Evolutionary conservation across 2,888 invertebrate genomes (phyloP).

Genomic region (Exephanes ischioxanthus): DNA sequence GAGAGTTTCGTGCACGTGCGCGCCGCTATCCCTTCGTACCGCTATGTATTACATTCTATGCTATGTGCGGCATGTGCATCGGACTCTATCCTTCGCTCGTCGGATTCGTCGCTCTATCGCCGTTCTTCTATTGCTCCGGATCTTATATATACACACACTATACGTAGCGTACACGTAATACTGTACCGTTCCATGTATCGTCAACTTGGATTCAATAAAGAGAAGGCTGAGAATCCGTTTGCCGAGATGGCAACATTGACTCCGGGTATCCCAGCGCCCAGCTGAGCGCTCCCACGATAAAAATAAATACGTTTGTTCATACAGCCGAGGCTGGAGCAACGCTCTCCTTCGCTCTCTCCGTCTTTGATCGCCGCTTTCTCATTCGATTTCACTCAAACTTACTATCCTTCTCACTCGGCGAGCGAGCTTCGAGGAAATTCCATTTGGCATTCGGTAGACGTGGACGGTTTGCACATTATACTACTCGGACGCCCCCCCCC

Average conservation of each 20-base stretch:
- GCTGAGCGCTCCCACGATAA: slow-evolving; percentile 71
- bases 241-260: slow-evolving; percentile 62
- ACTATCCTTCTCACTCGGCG: slow-evolving; percentile 35
- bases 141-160: not conserved
- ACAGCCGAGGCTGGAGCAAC: slow-evolving; percentile 52
- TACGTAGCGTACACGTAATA: slow-evolving; percentile 13
- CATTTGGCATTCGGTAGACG: slow-evolving; percentile 70
- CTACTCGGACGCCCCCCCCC: slow-evolving; percentile 62
- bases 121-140: not conserved
- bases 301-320: slow-evolving; percentile 73
- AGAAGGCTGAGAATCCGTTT: slow-evolving; percentile 67
- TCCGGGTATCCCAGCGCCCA: slow-evolving; percentile 60
- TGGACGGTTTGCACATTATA: slow-evolving; percentile 48
- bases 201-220: slow-evolving; percentile 63
- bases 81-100: slow-evolving; percentile 18
- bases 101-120: slow-evolving; percentile 15
- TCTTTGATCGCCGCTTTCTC: not conserved
- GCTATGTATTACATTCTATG: slow-evolving; percentile 1
- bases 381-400: not conserved
- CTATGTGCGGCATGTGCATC: not conserved
- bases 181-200: slow-evolving; percentile 48
- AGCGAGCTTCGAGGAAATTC: slow-evolving; percentile 61
- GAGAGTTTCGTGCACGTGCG: slow-evolving; percentile 53
- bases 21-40: slow-evolving; percentile 25
- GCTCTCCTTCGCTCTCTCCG: slow-evolving; percentile 37